Conservation (phyloP, 2,113 vertebrate species). For the Gallinago paraguaiae region DNA sequence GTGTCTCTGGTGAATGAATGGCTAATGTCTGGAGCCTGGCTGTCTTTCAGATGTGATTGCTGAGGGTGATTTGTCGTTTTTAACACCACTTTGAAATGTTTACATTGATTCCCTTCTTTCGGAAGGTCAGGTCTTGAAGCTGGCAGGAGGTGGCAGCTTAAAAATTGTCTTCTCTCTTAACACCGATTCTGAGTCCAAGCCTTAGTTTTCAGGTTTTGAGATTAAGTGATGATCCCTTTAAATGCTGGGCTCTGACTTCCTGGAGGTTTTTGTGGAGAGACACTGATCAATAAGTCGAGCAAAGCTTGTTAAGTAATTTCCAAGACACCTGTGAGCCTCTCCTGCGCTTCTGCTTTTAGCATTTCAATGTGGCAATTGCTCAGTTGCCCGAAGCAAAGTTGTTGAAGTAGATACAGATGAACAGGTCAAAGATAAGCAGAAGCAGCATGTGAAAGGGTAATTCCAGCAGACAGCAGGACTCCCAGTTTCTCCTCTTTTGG, state of each 20-base stretch:
- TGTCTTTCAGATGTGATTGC: neutral
- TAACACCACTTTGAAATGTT: neutral
- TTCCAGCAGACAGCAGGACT: neutral
- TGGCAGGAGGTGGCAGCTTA: neutral
- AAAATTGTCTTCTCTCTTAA: neutral
- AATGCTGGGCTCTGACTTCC: neutral
- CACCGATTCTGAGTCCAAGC: neutral
- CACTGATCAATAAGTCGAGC: neutral
- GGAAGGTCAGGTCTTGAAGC: neutral
- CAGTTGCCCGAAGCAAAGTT: neutral
- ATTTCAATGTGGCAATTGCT: neutral
- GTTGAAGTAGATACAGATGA: neutral
- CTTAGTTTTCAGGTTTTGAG: neutral
- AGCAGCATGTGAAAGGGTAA: neutral
- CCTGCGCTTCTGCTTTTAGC: neutral
- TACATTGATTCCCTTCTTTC: neutral
- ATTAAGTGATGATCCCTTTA: neutral
- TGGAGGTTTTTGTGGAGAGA: neutral
- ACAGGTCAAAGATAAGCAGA: neutral
- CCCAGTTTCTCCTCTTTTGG: neutral
- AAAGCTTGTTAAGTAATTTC: neutral
- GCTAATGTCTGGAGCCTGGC: neutral
- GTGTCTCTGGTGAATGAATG: neutral
- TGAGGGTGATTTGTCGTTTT: neutral
- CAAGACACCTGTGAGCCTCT: neutral